These are phyloP conservation scores for Murina feae DNA, from an alignment of 2,113 vertebrate genomes.

Conservation along the genomic window DNA sequence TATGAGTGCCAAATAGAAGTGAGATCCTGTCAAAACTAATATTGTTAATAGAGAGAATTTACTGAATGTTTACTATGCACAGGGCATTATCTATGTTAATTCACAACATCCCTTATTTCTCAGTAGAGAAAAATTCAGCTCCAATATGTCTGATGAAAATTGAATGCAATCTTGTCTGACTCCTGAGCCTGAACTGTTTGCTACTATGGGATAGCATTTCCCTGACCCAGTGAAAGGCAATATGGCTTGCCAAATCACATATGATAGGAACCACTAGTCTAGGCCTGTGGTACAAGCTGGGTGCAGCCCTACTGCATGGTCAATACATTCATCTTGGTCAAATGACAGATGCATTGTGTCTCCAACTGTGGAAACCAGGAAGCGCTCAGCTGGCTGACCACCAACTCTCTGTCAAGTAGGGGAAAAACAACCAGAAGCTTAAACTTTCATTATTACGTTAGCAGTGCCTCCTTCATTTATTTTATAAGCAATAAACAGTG, in stretches of 20 bases:
- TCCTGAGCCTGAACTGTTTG: not conserved
- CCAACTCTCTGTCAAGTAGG: slow-evolving; percentile 43
- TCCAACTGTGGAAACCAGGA: slow-evolving; percentile 40
- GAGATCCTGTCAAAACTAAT: not conserved
- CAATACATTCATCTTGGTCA: slow-evolving; percentile 54
- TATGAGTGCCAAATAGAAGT: not conserved
- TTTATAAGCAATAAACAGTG: slow-evolving; percentile 78
- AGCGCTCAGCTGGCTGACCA: slow-evolving; percentile 27
- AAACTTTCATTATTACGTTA: slow-evolving; percentile 64
- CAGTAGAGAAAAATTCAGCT: not conserved
- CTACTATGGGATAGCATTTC: not conserved
- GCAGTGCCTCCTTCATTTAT: slow-evolving; percentile 68
- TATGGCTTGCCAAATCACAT: not conserved
- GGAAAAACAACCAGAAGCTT: slow-evolving; percentile 59
- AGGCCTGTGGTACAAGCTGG: not conserved
- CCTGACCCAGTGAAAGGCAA: not conserved
- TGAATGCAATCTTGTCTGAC: not conserved
- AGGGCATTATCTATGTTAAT: not conserved
- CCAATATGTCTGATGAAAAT: not conserved
- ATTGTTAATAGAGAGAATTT: not conserved
- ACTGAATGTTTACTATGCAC: not conserved
- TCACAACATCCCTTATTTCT: not conserved
- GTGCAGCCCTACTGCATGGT: not conserved
- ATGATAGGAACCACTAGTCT: not conserved
- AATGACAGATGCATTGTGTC: slow-evolving; percentile 60